Base-by-base conservation (phyloP, 2,888 invertebrate species). In the Apotomis capreana region DNA sequence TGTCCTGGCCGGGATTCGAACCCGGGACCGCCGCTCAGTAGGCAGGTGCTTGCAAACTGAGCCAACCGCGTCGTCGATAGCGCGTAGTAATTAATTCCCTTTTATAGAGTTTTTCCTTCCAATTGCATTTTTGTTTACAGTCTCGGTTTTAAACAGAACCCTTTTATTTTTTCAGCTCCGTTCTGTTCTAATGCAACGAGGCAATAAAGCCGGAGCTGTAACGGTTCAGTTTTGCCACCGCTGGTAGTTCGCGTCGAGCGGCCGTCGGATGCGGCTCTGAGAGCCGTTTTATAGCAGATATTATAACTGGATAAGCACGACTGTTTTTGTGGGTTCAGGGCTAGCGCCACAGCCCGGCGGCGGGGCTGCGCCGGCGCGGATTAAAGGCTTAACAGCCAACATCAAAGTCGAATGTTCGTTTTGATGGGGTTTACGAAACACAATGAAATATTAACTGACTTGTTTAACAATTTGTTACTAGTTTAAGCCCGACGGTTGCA, bases 351-450 rank as follows among this genome's bases (percentile, higher is more conserved):
- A 40, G 40, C 40, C 6, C 40, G 40, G 40, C 40, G 40, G 6
- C 40, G 37, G 26, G 2, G 37, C 6, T n/a, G 58, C 8, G 44
- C 26, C 46, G 13, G 10, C 40, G 12, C 5, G 65, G 65, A 65
- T 65, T 65, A 65, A 46, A 36, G 57, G 57, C 65, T 57, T 57
- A 65, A 26, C 63, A 26, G 5, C 54, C 4, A 64, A 65, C 55
- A 57, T 64, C 65, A 57, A 65, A 57, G 65, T 46, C 46, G 46
- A 13, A 55, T 46, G 37, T 37, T 37, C 55, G 65, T 57, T 65
- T 26, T 55, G 46, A 62, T 37, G 62, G 36, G 46, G 65, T 46
- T 55, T 46, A n/a, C 64, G n/a, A 10, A 52, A 63, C n/a, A 40
- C 51, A 55, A 46, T 65, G 55, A 44, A 65, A 55, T 15, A 65